Percentiles rank a stretch among this genome's conserved stretches.
phyloP scores from a whole-genome alignment of 2,888 invertebrate genomes.

The Syrista parreyssii region DNA sequence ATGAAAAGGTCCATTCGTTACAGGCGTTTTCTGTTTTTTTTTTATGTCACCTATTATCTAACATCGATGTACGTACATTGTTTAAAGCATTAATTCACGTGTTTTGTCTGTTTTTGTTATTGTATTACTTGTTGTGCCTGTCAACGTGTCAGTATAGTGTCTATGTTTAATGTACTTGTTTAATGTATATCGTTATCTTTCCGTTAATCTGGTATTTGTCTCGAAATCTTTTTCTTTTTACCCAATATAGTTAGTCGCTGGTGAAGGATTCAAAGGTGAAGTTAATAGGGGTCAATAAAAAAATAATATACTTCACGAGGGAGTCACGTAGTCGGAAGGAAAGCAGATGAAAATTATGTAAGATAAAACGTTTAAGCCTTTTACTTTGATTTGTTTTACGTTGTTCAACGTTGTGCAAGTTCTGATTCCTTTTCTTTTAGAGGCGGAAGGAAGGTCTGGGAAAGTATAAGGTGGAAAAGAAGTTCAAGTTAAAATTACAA shows the following conservation, averaged over 20 bases:
- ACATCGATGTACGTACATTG: slow-evolving; percentile 43
- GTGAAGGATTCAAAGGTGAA: neutral
- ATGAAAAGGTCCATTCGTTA: neutral
- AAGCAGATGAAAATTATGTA: too few relatives aligned
- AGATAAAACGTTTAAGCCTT: neutral
- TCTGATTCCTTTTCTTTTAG: slow-evolving; percentile 4
- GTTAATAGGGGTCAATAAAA: neutral
- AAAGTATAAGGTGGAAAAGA: neutral
- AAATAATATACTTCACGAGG: neutral
- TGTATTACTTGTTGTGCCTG: neutral
- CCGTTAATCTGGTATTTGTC: neutral
- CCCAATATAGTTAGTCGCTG: neutral
- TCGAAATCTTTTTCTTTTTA: neutral
- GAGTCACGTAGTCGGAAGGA: too few relatives aligned
- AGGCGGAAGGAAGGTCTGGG: slow-evolving; percentile 10
- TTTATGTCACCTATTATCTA: slow-evolving; percentile 33
- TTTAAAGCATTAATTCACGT: slow-evolving; percentile 34
- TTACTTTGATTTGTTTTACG: neutral
- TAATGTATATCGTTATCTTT: neutral
- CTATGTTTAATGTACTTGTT: neutral
- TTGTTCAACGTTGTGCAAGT: neutral
- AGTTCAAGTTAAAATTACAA: slow-evolving; percentile 41
- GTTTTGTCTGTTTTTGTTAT: slow-evolving; percentile 13
- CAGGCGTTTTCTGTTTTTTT: slow-evolving; percentile 11
- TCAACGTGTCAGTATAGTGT: neutral